Evolutionary conservation across 2,888 invertebrate species (phyloP).

Genomic region (Alcis repandata): DNA sequence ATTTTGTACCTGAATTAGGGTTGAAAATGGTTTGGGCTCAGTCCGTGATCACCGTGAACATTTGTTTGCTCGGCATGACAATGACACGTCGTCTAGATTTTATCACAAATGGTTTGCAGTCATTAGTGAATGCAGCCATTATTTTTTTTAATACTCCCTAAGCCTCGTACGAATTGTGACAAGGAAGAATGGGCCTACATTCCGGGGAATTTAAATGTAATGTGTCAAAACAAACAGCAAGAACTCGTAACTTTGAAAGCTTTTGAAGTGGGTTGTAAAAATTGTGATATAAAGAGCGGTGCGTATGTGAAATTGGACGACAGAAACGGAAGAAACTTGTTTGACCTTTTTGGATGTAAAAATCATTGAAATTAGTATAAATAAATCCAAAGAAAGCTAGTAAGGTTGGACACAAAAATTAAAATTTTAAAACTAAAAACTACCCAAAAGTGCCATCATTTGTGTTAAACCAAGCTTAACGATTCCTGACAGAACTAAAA

Average conservation of each 20-base stretch:
- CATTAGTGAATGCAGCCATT: slow-evolving; percentile 62
- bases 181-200: slow-evolving; percentile 30
- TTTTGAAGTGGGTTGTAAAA: slow-evolving; percentile 20
- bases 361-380: too few species aligned
- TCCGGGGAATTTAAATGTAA: slow-evolving; percentile 19
- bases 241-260: slow-evolving; percentile 23
- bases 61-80: slow-evolving; percentile 65
- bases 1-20: neutral
- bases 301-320: slow-evolving; percentile 13
- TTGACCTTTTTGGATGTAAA: too few species aligned
- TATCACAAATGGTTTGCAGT: slow-evolving; percentile 67
- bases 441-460: too few species aligned
- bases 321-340: neutral
- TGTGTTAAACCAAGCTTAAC: too few species aligned
- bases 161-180: slow-evolving; percentile 27
- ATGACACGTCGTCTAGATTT: slow-evolving; percentile 72
- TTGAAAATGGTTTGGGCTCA: slow-evolving; percentile 28
- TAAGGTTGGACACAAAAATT: too few species aligned
- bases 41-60: slow-evolving; percentile 45
- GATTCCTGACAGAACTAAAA: too few species aligned
- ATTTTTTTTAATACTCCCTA: slow-evolving; percentile 25
- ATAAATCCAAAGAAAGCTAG: too few species aligned
- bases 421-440: too few species aligned
- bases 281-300: slow-evolving; percentile 2
- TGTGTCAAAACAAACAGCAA: slow-evolving; percentile 20